Conservation (phyloP, 1,140 invertebrate genomes). For the Orchestia grillus region DNA sequence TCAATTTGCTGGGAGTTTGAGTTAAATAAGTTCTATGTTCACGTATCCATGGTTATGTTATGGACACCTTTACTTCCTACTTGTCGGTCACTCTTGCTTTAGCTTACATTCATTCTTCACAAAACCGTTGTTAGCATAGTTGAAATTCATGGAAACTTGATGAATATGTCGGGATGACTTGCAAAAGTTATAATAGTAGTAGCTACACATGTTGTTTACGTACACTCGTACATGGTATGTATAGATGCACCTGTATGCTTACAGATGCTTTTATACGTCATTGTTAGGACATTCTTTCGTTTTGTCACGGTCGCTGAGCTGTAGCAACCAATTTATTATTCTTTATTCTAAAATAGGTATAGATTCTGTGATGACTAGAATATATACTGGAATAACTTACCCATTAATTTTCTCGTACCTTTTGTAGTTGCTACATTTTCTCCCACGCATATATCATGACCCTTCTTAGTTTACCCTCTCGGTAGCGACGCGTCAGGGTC, state of each 20-base stretch:
- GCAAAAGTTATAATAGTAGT: not conserved
- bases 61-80: not conserved
- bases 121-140: not conserved
- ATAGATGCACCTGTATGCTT: not conserved
- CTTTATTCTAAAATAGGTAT: not conserved
- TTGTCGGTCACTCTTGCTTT: not conserved
- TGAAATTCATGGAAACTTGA: not conserved
- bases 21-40: not conserved
- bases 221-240: not conserved
- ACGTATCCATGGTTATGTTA: not conserved
- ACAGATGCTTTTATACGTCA: not conserved
- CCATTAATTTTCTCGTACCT: not conserved
- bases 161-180: not conserved
- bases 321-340: not conserved
- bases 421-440: not conserved
- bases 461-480: not conserved
- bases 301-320: not conserved
- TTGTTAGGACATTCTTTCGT: not conserved
- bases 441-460: not conserved
- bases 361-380: conserved; percentile 1
- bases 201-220: not conserved
- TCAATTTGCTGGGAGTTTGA: not conserved
- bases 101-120: not conserved
- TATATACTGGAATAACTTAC: not conserved
- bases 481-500: not conserved